phyloP scores from a whole-genome alignment of 1,140 invertebrate genomes.

The Capitella teleta region DNA sequence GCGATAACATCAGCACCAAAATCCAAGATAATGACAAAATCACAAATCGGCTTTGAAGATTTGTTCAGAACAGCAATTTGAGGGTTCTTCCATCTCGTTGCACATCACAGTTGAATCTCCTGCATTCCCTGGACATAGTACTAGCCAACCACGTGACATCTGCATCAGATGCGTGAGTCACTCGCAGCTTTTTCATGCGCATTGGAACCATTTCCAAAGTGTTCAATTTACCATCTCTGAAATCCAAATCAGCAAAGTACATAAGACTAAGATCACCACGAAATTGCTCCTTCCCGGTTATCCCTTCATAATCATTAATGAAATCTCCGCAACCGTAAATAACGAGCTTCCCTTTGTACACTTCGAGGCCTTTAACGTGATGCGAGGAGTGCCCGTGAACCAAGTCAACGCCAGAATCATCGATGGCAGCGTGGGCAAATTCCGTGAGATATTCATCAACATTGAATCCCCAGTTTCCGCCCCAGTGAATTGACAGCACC shows the following conservation, averaged over 20 bases:
- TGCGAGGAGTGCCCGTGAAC: constrained; percentile 3
- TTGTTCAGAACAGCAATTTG: too few relatives aligned
- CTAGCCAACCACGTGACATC: background rate
- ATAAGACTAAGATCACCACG: background rate
- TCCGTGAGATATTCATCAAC: background rate
- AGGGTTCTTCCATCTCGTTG: too few relatives aligned
- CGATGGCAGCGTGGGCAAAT: constrained; percentile 1
- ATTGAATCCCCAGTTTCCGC: constrained; percentile 2
- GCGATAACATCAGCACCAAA: too few relatives aligned
- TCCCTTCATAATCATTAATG: constrained; percentile 5
- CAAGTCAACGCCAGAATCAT: background rate
- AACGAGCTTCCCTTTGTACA: background rate
- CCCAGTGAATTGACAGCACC: constrained; percentile 2
- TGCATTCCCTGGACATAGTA: background rate
- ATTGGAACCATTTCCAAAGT: constrained; percentile 1
- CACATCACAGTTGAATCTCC: too few relatives aligned
- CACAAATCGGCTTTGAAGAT: too few relatives aligned
- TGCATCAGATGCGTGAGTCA: background rate
- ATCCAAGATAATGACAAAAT: too few relatives aligned
- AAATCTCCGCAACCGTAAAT: constrained; percentile 6
- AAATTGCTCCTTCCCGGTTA: background rate
- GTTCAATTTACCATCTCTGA: background rate
- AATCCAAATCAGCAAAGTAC: constrained; percentile 3
- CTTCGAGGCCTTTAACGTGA: background rate
- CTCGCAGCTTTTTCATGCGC: background rate